Evolutionary conservation across 92 coral and sea anemone genomes (phyloP).

Genomic region (Palythoa grandis): DNA sequence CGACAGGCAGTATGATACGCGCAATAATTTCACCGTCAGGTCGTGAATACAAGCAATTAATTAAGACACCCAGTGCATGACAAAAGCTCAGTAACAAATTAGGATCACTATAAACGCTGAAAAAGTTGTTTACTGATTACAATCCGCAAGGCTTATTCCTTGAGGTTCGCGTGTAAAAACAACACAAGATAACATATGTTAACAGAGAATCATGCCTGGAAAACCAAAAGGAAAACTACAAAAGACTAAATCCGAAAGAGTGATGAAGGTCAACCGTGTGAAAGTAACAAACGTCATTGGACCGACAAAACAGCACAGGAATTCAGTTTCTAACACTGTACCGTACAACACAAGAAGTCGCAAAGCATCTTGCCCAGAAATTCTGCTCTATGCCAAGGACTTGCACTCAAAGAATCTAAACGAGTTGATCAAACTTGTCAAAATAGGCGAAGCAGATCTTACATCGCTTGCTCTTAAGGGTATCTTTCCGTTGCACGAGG

Average conservation of each 20-base stretch:
- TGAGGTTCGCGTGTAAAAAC: neutral
- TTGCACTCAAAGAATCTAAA: constrained; percentile 64
- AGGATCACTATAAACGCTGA: neutral
- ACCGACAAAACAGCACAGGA: constrained; percentile 34
- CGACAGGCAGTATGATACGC: neutral
- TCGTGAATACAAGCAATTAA: neutral
- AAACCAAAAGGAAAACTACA: constrained; percentile 35
- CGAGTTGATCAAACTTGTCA: constrained; percentile 73
- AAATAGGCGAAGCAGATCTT: constrained; percentile 73
- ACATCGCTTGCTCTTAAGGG: constrained; percentile 68
- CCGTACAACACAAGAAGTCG: constrained; percentile 52
- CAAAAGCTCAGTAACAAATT: neutral
- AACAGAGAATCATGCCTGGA: constrained; percentile 20
- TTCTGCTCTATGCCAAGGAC: constrained; percentile 66
- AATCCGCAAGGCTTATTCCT: neutral
- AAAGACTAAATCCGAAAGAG: constrained; percentile 46
- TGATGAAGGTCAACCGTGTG: constrained; percentile 24
- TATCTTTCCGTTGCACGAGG: constrained; percentile 75
- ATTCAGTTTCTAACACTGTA: constrained; percentile 23
- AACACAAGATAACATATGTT: neutral
- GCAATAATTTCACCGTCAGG: too few species aligned
- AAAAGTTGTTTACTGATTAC: neutral
- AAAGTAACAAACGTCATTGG: constrained; percentile 11
- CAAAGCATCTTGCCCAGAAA: constrained; percentile 75
- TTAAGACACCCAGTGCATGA: neutral